Percentiles rank a stretch among this genome's conserved stretches.
Evolutionary conservation across 2,888 invertebrate species (phyloP).

Genomic region (Plebejus anna): DNA sequence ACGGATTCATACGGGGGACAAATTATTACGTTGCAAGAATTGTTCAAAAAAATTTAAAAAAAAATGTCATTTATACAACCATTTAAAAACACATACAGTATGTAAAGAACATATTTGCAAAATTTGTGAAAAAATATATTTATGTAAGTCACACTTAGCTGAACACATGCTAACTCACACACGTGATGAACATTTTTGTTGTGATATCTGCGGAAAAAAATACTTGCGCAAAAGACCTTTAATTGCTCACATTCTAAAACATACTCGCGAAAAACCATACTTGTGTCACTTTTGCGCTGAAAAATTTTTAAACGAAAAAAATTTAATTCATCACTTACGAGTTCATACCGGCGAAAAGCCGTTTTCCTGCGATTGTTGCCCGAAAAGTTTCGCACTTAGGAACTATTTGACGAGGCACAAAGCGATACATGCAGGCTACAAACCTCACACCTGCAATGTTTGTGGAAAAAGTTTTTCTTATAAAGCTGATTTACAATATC

Average conservation of each 20-base stretch:
- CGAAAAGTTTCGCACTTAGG: neutral
- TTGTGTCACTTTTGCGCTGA: neutral
- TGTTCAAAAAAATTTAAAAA: neutral
- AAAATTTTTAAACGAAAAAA: neutral
- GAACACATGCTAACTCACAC: neutral
- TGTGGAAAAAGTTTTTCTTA: neutral
- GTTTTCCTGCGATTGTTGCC: neutral
- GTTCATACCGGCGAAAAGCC: slow-evolving; percentile 5
- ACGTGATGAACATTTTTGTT: neutral
- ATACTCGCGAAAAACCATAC: neutral
- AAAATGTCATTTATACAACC: neutral
- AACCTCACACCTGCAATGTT: neutral
- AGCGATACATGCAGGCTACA: neutral
- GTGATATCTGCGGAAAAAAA: neutral
- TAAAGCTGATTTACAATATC: neutral
- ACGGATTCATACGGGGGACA: neutral
- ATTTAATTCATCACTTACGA: neutral
- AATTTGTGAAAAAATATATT: neutral
- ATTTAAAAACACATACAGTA: neutral
- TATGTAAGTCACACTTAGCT: neutral
- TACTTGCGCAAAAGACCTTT: neutral
- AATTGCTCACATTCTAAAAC: neutral
- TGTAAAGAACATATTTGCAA: neutral
- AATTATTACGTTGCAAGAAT: neutral
- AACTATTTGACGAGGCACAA: neutral